Conservation (phyloP, 2,797 vertebrate genomes). For the Labroides dimidiatus region DNA sequence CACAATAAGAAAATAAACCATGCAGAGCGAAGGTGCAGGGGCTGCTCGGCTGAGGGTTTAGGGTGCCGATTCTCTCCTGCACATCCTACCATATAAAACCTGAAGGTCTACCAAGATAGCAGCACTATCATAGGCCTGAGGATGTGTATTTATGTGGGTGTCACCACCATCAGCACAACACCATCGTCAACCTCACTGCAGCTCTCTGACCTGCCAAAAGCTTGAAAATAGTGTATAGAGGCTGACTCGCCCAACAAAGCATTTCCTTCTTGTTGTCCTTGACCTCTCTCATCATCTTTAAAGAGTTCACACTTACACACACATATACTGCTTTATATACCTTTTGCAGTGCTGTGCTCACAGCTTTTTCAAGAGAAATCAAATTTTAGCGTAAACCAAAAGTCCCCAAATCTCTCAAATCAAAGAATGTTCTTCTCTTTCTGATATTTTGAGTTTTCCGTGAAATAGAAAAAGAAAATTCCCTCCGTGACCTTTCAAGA, state of each 20-base stretch:
- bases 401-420: background rate
- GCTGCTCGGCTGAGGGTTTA: slow-evolving; percentile 11
- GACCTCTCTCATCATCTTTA: background rate
- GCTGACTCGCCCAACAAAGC: background rate
- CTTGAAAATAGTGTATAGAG: background rate
- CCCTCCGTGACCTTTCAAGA: slow-evolving; percentile 37
- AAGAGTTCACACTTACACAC: background rate
- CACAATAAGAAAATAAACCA: slow-evolving; percentile 45
- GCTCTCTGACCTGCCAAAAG: slow-evolving; percentile 6
- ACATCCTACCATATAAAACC: slow-evolving; percentile 31
- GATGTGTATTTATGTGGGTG: slow-evolving; percentile 31
- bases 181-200: slow-evolving; percentile 7
- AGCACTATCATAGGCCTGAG: slow-evolving; percentile 13
- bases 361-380: background rate
- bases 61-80: slow-evolving; percentile 17
- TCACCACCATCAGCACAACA: slow-evolving; percentile 29
- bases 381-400: background rate
- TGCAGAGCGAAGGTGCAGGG: slow-evolving; percentile 7
- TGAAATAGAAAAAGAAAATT: background rate
- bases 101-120: slow-evolving; percentile 26
- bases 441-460: slow-evolving; percentile 2
- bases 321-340: background rate
- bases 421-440: background rate
- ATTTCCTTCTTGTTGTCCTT: background rate
- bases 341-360: too few species aligned